Conservation (phyloP, 2,888 invertebrate species). For the Meiosimyza decipiens region DNA sequence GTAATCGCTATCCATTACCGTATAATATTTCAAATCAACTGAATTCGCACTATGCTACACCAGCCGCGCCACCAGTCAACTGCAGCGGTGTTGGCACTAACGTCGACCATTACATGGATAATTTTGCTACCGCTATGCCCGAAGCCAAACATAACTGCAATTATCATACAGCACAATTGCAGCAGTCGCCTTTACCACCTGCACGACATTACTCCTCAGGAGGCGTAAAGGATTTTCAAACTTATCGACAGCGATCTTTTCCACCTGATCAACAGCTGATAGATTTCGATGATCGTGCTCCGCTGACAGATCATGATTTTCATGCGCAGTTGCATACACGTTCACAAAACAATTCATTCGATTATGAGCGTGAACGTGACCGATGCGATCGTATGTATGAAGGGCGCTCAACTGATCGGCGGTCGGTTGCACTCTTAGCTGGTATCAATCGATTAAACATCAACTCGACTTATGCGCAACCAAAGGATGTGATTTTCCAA, state of each 20-base stretch:
- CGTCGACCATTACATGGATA: slow-evolving; percentile 1
- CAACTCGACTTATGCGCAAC: slow-evolving; percentile 44
- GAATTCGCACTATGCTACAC: slow-evolving; percentile 55
- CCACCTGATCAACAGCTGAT: slow-evolving; percentile 61
- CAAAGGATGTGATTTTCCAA: slow-evolving; percentile 48
- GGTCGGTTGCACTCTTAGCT: slow-evolving; percentile 3
- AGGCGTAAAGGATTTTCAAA: slow-evolving; percentile 25
- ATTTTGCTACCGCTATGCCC: not conserved
- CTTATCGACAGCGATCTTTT: slow-evolving; percentile 56
- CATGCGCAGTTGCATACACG: slow-evolving; percentile 47
- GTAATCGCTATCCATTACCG: slow-evolving; percentile 65
- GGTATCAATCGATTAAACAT: slow-evolving; percentile 29
- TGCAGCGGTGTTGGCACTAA: slow-evolving; percentile 25
- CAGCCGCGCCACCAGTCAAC: slow-evolving; percentile 42
- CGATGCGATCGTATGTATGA: slow-evolving; percentile 44
- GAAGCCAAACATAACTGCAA: slow-evolving; percentile 50
- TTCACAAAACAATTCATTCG: slow-evolving; percentile 50
- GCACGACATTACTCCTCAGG: slow-evolving; percentile 25
- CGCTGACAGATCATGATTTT: slow-evolving; percentile 55
- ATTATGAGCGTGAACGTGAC: slow-evolving; percentile 53
- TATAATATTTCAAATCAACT: slow-evolving; percentile 64
- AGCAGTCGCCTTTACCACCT: slow-evolving; percentile 34
- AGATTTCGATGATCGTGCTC: slow-evolving; percentile 62
- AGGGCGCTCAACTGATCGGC: slow-evolving; percentile 27
- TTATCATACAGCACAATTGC: slow-evolving; percentile 42